Evolutionary conservation across 2,888 invertebrate species (phyloP).

Genomic region (Tholera decimalis): DNA sequence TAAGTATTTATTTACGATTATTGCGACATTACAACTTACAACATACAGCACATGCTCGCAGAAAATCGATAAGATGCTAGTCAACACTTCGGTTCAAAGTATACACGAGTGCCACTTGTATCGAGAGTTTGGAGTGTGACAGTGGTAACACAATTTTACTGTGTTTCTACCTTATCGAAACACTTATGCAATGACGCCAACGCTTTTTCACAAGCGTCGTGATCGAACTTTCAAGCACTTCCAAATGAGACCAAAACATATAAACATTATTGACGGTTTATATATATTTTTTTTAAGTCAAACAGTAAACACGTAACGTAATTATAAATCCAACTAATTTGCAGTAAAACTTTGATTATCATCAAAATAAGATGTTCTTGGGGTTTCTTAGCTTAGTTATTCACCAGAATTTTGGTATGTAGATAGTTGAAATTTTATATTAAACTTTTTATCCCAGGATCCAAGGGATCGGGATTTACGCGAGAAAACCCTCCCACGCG

Average conservation of each 20-base stretch:
- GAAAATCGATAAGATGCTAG: slow-evolving; percentile 63
- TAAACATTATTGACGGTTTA: slow-evolving; percentile 2
- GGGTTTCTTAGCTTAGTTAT: not conserved
- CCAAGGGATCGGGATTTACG: too few relatives aligned
- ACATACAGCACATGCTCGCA: slow-evolving; percentile 22
- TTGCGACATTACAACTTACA: slow-evolving; percentile 11
- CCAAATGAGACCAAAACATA: slow-evolving; percentile 2
- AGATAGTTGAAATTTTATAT: too few relatives aligned
- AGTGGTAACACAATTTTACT: slow-evolving; percentile 32
- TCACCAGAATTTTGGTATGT: slow-evolving; percentile 4
- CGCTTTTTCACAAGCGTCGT: slow-evolving; percentile 11
- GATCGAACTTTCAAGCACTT: slow-evolving; percentile 10
- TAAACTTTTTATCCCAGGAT: too few relatives aligned
- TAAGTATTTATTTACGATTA: not conserved
- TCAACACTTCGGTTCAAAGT: slow-evolving; percentile 49
- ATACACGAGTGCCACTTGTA: slow-evolving; percentile 51
- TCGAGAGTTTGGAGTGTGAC: slow-evolving; percentile 32
- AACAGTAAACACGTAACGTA: slow-evolving; percentile 9
- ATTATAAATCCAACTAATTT: not conserved
- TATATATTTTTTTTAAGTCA: slow-evolving; percentile 6
- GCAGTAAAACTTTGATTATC: not conserved
- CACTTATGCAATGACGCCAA: slow-evolving; percentile 13
- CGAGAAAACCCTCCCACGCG: too few relatives aligned
- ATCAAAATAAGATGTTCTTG: not conserved
- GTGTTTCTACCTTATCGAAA: slow-evolving; percentile 14